Percentiles rank a stretch among this genome's conserved stretches.
phyloP scores from a whole-genome alignment of 2,888 invertebrate species.

The Dicyrtoma fusca region DNA sequence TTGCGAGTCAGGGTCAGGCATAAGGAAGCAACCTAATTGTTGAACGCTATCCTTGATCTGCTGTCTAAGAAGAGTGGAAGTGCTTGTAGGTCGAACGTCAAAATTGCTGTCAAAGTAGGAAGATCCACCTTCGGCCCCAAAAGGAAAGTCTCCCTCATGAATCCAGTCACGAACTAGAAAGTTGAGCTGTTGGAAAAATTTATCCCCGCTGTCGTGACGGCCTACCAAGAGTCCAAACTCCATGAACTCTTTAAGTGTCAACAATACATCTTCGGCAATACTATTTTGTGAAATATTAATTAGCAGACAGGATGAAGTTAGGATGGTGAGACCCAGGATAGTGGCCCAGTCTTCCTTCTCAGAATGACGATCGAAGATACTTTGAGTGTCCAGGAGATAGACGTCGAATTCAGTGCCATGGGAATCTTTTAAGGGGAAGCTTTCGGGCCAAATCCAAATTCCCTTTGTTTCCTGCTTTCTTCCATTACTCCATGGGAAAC shows the following conservation, averaged over 20 bases:
- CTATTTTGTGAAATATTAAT: too few species aligned
- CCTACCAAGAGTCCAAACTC: conserved; percentile 37
- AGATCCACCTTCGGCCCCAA: conserved; percentile 87
- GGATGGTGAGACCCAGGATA: conserved; percentile 40
- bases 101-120: conserved; percentile 86
- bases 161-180: conserved; percentile 96
- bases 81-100: conserved; percentile 89
- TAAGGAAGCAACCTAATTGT: conserved; percentile 91
- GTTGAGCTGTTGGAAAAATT: conserved; percentile 85
- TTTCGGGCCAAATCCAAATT: background rate
- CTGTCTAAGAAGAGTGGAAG: too few species aligned
- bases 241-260: conserved; percentile 32
- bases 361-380: conserved; percentile 40
- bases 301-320: conserved; percentile 38
- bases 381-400: conserved; percentile 44
- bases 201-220: conserved; percentile 59
- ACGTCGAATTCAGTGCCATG: conserved; percentile 34
- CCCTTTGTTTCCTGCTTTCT: conserved; percentile 38
- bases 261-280: conserved; percentile 38
- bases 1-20: conserved; percentile 81
- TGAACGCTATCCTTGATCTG: conserved; percentile 95
- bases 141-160: conserved; percentile 85
- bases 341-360: conserved; percentile 36
- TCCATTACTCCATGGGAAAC: conserved; percentile 35
- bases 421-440: conserved; percentile 30